Evolutionary conservation across 30 jellyfish, hydroid and myxozoan species (phyloP).

Genomic region (Cassiopea andromeda): DNA sequence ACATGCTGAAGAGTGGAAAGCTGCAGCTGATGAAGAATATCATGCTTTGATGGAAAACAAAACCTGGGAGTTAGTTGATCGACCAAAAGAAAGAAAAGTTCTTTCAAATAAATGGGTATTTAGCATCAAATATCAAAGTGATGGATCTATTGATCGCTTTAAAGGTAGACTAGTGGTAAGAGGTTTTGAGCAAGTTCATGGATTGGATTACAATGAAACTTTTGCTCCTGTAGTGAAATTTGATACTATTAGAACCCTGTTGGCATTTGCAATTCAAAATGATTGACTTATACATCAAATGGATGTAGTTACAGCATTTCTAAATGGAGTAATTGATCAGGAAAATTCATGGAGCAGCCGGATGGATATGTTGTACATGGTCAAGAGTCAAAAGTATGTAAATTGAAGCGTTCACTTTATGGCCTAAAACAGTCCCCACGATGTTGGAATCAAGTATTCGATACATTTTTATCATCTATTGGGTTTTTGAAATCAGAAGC

Average conservation of each 20-base stretch:
- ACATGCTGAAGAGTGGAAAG: constrained; percentile 34
- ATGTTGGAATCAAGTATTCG: constrained; percentile 37
- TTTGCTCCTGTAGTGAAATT: constrained; percentile 63
- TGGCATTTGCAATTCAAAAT: constrained; percentile 57
- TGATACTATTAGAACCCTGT: constrained; percentile 1
- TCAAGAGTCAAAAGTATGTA: constrained; percentile 1
- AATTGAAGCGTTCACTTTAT: constrained; percentile 22
- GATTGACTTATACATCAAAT: constrained; percentile 16
- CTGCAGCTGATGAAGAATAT: constrained; percentile 41
- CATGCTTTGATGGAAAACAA: constrained; percentile 14
- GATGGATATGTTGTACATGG: constrained; percentile 10
- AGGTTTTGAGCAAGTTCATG: constrained; percentile 73
- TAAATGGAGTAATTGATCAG: constrained; percentile 53
- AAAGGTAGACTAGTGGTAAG: constrained; percentile 65
- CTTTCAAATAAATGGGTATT: constrained; percentile 64
- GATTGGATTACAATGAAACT: too few species aligned
- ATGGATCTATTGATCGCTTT: constrained; percentile 45
- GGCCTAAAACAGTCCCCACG: constrained; percentile 63
- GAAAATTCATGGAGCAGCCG: constrained; percentile 41
- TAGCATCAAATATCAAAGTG: constrained; percentile 26
- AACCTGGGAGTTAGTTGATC: constrained; percentile 53
- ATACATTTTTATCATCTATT: neutral
- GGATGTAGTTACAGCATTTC: constrained; percentile 40
- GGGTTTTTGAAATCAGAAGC: constrained; percentile 16
- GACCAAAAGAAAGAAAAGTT: constrained; percentile 31